Evolutionary conservation across 2,888 invertebrate species (phyloP), one percentile per base, ranked within the genome.

Genomic region (Sepiola atlantica): DNA sequence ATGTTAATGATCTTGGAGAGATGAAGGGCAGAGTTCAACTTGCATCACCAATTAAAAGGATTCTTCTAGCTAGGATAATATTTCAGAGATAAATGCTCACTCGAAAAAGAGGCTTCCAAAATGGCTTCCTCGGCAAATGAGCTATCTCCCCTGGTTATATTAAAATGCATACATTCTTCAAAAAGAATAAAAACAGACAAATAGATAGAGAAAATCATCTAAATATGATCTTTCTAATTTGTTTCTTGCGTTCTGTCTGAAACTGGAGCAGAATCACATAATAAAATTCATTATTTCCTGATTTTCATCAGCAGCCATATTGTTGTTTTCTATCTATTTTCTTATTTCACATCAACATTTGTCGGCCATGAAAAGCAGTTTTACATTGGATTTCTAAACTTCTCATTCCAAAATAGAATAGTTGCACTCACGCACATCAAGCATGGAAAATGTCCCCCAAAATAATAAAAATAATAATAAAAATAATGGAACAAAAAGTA

Each of bases 201-300:
- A n/a, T 14, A 77, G 3, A 61, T 24, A 61, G 28, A 61, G 28
- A 61, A 4, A n/a, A 77, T 77, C n/a, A 77, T 77, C 12, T 77
- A 77, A 77, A 77, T n/a, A n/a, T 77, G 77, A 77, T n/a, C n/a
- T 77, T 77, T 77, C 77, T n/a, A 77, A n/a, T 77, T 77, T 77
- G 14, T 77, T 77, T 32, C 77, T n/a, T 77, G n/a, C n/a, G 77
- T n/a, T 77, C 77, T 32, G 77, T 77, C n/a, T 77, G 77, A 77
- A 77, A 32, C 0, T 77, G 77, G 14, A 32, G n/a, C n/a, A 77
- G 77, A 77, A 77, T 77, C n/a, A 77, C 14, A n/a, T 77, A 77
- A 77, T 77, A 77, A 77, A 77, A 77, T 77, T 77, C 16, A 77
- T 77, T 77, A 77, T n/a, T 61, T 61, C 28, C 28, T 28, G 61